phyloP scores from a whole-genome alignment of 2,797 vertebrate genomes.

The Girardinus metallicus region DNA sequence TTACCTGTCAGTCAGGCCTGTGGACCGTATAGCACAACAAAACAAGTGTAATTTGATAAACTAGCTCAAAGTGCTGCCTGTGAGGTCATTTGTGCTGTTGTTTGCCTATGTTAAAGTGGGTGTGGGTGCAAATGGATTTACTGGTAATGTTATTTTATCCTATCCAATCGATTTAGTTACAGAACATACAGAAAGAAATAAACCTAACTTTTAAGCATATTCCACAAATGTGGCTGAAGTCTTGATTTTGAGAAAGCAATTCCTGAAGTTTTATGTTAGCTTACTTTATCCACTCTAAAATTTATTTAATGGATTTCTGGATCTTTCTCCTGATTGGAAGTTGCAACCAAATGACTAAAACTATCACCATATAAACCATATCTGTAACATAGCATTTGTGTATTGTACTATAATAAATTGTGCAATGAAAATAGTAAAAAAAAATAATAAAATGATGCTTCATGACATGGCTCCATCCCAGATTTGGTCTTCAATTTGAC shows the following conservation, averaged over 20 bases:
- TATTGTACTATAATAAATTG: not conserved
- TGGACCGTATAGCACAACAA: not conserved
- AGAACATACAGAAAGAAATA: not conserved
- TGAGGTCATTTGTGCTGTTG: not conserved
- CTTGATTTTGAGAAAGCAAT: not conserved
- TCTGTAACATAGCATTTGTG: not conserved
- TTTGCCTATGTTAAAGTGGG: not conserved
- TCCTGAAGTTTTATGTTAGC: not conserved
- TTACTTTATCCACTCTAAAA: not conserved
- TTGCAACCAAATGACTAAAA: not conserved
- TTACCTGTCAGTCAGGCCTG: not conserved
- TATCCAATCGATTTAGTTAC: not conserved
- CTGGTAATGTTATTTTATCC: conserved; percentile 27
- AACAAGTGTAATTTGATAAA: conserved; percentile 9
- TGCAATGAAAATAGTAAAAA: not conserved
- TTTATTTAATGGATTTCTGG: not conserved
- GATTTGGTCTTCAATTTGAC: not conserved
- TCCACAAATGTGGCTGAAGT: not conserved
- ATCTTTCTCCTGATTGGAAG: not conserved
- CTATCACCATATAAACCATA: not conserved
- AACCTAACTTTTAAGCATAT: not conserved
- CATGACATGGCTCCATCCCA: not conserved
- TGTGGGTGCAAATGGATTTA: not conserved
- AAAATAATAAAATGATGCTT: no score
- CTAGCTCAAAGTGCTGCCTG: not conserved